phyloP scores from a whole-genome alignment of 2,797 vertebrate genomes.

The Hippoglossus hippoglossus region DNA sequence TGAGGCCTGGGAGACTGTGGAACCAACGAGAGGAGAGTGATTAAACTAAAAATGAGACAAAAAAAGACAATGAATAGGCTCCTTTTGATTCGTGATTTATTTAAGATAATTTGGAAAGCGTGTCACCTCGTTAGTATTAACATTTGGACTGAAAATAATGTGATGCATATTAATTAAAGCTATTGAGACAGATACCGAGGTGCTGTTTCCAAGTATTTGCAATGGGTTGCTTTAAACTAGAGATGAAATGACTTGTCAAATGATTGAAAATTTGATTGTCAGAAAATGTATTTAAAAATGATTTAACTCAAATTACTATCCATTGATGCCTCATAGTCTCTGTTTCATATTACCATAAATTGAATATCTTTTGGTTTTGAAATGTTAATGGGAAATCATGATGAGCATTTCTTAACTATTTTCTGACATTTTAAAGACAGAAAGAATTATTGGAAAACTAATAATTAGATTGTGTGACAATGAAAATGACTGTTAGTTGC shows the following conservation, averaged over 20 bases:
- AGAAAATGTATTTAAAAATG: neutral
- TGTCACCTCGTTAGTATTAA: neutral
- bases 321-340: neutral
- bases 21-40: neutral
- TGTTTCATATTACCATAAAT: too few species aligned
- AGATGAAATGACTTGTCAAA: neutral
- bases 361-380: too few species aligned
- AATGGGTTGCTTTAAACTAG: neutral
- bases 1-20: neutral
- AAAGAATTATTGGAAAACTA: too few species aligned
- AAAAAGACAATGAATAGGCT: neutral
- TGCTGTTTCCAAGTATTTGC: neutral
- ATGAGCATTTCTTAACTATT: too few species aligned
- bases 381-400: too few species aligned
- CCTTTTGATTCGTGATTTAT: conserved; percentile 1
- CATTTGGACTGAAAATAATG: neutral
- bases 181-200: neutral
- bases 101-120: neutral
- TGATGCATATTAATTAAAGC: neutral
- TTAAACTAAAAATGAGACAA: neutral
- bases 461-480: too few species aligned
- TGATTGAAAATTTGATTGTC: neutral
- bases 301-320: neutral
- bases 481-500: neutral
- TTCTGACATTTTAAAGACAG: too few species aligned